Evolutionary conservation across 2,113 vertebrate genomes (phyloP), one percentile per base, ranked within the genome.

Genomic region (Phyllopteryx taeniolatus): DNA sequence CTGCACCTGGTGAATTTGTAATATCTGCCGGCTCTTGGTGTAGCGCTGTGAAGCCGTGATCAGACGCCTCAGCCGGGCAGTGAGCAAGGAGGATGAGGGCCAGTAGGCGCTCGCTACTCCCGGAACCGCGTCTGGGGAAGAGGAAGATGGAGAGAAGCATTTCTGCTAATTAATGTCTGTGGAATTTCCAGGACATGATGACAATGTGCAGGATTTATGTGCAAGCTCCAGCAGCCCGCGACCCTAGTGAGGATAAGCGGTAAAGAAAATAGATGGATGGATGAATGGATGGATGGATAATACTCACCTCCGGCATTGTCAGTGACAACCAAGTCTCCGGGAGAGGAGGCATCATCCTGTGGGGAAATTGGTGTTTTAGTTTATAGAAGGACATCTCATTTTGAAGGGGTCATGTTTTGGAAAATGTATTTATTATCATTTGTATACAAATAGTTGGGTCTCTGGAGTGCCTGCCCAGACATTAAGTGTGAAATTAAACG

Each of bases 1-100:
- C 74, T 94, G 96, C 5, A 91, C 14, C 59, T 95, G 93, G 46
- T 95, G 95, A 71, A 96, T 94, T 63, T 96, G 96, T 67, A 96
- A 95, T 79, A 94, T 93, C 87, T 99, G 96, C 73, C 95, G 94
- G 56, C 94, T 97, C 83, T 99, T 99, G 79, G 95, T 96, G 31
- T 92, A 97, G 53, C 98, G 93, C 75, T 99, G 98, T 35, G 97
- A 99, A 0, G 98, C 95, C 1, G 98, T 99, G 90, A 99, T 98
- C 10, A 99, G 93, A 61, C 98, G 96, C 33, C 98, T 94, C 67
- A 99, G 93, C 0, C 98, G 92, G 1, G 98, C 98, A 1, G 98
- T 99, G 86, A 99, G 90, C 71, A 94, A 93, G 0, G 98, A 99
- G 9, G 97, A 89, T 5, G 96, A 96, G 5, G 98, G 98, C 98